Evolutionary conservation across 2,797 vertebrate genomes (phyloP).

Genomic region (Xiphorhynchus erythropygius): DNA sequence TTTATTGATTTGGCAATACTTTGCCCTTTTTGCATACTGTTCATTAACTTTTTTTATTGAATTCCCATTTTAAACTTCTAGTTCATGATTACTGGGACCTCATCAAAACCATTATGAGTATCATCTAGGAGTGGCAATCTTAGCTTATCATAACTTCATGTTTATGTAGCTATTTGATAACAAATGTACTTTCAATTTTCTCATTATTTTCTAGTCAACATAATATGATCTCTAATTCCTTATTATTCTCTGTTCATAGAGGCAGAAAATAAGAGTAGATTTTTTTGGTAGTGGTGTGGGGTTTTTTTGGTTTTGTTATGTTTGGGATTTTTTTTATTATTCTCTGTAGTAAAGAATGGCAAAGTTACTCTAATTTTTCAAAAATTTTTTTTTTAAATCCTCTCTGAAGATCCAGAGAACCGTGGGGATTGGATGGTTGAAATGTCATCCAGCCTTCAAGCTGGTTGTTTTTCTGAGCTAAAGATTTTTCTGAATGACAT

Average conservation of each 20-base stretch:
- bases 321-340: background rate
- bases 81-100: background rate
- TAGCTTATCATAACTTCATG: background rate
- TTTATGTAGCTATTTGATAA: background rate
- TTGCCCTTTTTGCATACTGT: background rate
- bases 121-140: background rate
- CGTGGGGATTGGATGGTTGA: background rate
- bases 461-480: background rate
- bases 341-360: background rate
- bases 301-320: background rate
- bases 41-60: background rate
- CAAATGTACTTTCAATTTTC: background rate
- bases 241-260: background rate
- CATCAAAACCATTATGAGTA: background rate
- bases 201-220: background rate
- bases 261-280: background rate
- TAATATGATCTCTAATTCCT: accelerated
- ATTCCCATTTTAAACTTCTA: background rate
- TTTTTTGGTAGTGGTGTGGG: background rate
- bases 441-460: background rate
- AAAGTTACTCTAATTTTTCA: background rate
- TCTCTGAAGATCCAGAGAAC: background rate
- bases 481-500: background rate
- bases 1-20: slow-evolving; percentile 10
- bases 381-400: accelerated